Base-by-base conservation (phyloP, 1,140 invertebrate species). In the Musca domestica region DNA sequence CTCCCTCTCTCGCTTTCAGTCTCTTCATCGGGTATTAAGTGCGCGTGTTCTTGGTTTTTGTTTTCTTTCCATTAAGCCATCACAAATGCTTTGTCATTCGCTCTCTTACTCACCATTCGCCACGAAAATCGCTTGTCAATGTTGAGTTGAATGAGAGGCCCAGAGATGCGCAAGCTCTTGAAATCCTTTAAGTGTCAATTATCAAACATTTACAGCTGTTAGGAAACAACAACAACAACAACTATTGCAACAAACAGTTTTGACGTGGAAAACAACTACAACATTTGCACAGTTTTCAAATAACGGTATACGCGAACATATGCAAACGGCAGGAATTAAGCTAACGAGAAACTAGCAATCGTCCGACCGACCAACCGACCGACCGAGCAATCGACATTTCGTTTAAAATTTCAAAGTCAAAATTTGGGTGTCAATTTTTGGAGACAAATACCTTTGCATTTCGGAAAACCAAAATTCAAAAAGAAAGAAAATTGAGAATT, bases 261-360 rank as follows among this genome's bases (percentile, higher is more conserved):
- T 56, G 23, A 58, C 19, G 25, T 58, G n/a, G 27, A 27, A 34
- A 61, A 61, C 17, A 20, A 34, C 2, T 19, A 14, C 17, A 61
- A 61, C 17, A 61, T 34, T 61, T 61, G 56, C 56, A 41, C 56
- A 61, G 56, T 61, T 61, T 34, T 19, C n/a, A 61, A 34, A 34
- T 34, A 61, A 61, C 56, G 56, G 56, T 20, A 61, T 41, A 61
- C 56, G 56, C 30, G 27, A 19, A 7, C 9, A 61, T 15, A 61
- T 17, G 4, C 48, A 20, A 61, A 61, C 56, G 56, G 34, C 34
- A 41, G 27, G 7, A 34, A 41, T 61, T 27, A n/a, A 41, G 2
- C 34, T 7, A 41, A 41, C 34, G 34, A 41, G 12, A 10, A 41
- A 12, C 34, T 5, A 41, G 5, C 34, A 12, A 41, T 10, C 34